These are phyloP conservation scores for Brachypalpus laphriformis DNA, from an alignment of 2,888 invertebrate species.

Conservation along the genomic window DNA sequence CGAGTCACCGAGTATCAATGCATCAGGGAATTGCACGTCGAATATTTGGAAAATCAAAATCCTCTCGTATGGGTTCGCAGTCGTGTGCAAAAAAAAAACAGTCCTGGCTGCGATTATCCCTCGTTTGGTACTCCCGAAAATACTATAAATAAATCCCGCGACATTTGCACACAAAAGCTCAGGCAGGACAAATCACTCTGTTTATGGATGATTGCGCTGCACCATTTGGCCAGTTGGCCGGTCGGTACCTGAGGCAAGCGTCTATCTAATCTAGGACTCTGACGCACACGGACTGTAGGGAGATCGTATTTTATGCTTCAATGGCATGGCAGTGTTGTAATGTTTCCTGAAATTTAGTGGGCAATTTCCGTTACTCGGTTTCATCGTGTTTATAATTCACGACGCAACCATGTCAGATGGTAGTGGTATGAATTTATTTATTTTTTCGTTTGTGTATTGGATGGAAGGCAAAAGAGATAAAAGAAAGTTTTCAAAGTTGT, in stretches of 20 bases:
- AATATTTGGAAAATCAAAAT: conserved; percentile 1
- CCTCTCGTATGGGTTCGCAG: conserved; percentile 20
- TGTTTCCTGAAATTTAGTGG: conserved; percentile 70
- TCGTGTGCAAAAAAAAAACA: neutral
- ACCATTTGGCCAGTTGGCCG: conserved; percentile 17
- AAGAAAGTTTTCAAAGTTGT: conserved; percentile 29
- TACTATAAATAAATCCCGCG: conserved; percentile 45
- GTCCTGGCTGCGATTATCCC: conserved; percentile 17
- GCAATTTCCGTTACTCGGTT: conserved; percentile 60
- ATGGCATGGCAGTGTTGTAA: conserved; percentile 41
- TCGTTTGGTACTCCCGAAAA: neutral
- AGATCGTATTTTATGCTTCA: conserved; percentile 48
- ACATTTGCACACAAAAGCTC: conserved; percentile 39
- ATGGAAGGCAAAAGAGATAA: neutral
- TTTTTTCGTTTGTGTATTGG: neutral
- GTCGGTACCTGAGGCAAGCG: neutral
- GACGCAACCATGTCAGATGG: conserved; percentile 41
- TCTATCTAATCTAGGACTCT: conserved; percentile 3
- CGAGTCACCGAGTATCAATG: conserved; percentile 18
- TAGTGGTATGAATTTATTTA: conserved; percentile 3
- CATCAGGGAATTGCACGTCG: conserved; percentile 36
- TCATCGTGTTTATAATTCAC: conserved; percentile 56
- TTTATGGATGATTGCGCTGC: conserved; percentile 50
- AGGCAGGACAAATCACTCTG: conserved; percentile 38
- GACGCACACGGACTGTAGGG: neutral